phyloP scores from a whole-genome alignment of 2,888 invertebrate genomes.

The Drosophila meridiana region DNA sequence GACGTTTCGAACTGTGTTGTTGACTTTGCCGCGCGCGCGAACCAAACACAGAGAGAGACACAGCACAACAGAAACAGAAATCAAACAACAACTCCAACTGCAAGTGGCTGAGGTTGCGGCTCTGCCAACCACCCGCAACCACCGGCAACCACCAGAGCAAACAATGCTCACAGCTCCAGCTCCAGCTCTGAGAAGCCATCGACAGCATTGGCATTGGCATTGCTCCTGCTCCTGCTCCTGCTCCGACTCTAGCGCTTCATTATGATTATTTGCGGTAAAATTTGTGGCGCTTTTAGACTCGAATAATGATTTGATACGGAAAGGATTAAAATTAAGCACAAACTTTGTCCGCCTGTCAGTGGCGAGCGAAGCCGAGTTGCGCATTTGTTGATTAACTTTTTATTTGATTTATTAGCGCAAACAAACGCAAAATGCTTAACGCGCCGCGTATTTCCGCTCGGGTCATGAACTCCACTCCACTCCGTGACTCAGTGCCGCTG shows the following conservation, averaged over 20 bases:
- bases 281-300: constrained; percentile 70
- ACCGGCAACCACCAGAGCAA: constrained; percentile 47
- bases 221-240: constrained; percentile 14
- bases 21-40: constrained; percentile 81
- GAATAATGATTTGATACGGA: constrained; percentile 84
- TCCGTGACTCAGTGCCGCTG: constrained; percentile 36
- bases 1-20: constrained; percentile 81
- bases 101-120: constrained; percentile 59
- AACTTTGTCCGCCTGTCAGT: constrained; percentile 68
- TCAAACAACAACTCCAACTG: constrained; percentile 69
- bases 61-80: constrained; percentile 53
- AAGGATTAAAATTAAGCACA: constrained; percentile 85
- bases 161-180: constrained; percentile 34
- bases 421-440: constrained; percentile 59
- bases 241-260: constrained; percentile 63
- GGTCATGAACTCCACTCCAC: constrained; percentile 67
- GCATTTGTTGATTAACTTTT: constrained; percentile 80
- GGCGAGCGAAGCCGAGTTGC: constrained; percentile 35
- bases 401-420: constrained; percentile 78
- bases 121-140: constrained; percentile 51
- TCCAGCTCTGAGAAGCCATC: constrained; percentile 31
- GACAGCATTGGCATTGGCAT: constrained; percentile 25
- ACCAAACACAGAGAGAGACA: constrained; percentile 61
- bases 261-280: constrained; percentile 83
- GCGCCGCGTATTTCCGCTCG: constrained; percentile 51